Base-by-base conservation (phyloP, 2,888 invertebrate species). In the Drosophila eohydei region DNA sequence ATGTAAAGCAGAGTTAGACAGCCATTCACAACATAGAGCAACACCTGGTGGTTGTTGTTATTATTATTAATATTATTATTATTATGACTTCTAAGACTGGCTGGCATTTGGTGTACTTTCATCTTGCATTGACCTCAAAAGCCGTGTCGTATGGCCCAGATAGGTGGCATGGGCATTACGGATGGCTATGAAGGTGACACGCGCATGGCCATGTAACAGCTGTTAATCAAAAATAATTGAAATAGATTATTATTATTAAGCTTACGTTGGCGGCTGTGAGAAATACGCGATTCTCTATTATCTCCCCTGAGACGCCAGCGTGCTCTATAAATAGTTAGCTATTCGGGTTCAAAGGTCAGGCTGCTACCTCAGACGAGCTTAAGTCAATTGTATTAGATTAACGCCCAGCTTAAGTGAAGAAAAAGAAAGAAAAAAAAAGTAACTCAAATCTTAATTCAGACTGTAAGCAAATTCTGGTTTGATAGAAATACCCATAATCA, bases 81-180 rank as follows among this genome's bases (percentile, higher is more conserved):
- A 38, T 11, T 41, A 4, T 21, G 12, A 11, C 3, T 30, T 1
- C n/a, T 21, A 21, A 21, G 21, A 21, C 21, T 58, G 68, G 38
- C 73, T 36, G 41, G 16, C 41, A 21, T 48, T 38, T 43, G 43
- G 16, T 44, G 16, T n/a, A 32, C 67, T 80, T 60, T 74, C 65
- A 74, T 71, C 72, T 80, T 68, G 67, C 69, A 67, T 69, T 66
- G 86, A 83, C 80, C 81, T 72, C 80, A 76, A 69, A 61, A n/a
- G 28, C 38, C 44, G 60, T 51, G 26, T 52, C 52, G 21, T 51
- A 56, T 79, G 85, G 75, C 82, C 68, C 74, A 71, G 64, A 44
- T 58, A 52, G 28, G 32, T 36, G 55, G 40, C 43, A 41, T 50
- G 38, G 55, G 34, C 40, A 59, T 30, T 32, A 16, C 51, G 52